These are phyloP conservation scores for Halictus rubicundus DNA, from an alignment of 1,140 invertebrate species.

Conservation along the genomic window DNA sequence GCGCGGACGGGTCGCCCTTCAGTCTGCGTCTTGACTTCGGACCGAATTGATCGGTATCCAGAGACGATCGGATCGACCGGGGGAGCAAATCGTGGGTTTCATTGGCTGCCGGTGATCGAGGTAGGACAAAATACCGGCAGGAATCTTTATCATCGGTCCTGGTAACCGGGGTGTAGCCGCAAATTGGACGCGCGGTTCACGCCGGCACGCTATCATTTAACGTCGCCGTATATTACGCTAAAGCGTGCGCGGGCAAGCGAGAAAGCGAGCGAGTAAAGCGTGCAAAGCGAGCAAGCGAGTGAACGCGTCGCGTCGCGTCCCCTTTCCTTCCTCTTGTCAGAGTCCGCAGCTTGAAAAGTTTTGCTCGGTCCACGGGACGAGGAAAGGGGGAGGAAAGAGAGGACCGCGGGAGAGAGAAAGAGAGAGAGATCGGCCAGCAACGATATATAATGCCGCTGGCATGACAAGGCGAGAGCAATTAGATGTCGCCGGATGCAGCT, in stretches of 20 bases:
- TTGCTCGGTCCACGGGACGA: constrained; percentile 17
- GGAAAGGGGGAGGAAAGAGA: constrained; percentile 4
- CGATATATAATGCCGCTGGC: constrained; percentile 65
- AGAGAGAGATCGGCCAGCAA: constrained; percentile 47
- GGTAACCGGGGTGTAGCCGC: constrained; percentile 18
- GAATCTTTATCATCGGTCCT: constrained; percentile 35
- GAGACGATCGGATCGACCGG: neutral
- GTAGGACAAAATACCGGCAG: constrained; percentile 9
- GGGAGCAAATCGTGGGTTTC: neutral
- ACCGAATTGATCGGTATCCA: neutral
- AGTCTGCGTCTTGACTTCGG: too few relatives aligned
- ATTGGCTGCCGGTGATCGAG: neutral
- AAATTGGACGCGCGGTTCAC: constrained; percentile 26
- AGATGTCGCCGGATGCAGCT: constrained; percentile 75
- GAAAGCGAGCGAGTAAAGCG: too few relatives aligned
- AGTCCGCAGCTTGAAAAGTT: constrained; percentile 19
- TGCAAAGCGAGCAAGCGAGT: too few relatives aligned
- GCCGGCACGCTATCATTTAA: constrained; percentile 32
- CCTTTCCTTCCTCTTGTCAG: constrained; percentile 13
- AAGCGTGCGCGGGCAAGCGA: neutral
- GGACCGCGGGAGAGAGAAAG: constrained; percentile 8
- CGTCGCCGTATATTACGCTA: constrained; percentile 18
- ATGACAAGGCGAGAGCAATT: constrained; percentile 71
- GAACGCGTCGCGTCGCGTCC: neutral
- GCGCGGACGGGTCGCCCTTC: neutral